Percentiles rank a stretch among this genome's conserved stretches.
phyloP scores from a whole-genome alignment of 2,888 invertebrate genomes.

The Azorinus chamasolen region DNA sequence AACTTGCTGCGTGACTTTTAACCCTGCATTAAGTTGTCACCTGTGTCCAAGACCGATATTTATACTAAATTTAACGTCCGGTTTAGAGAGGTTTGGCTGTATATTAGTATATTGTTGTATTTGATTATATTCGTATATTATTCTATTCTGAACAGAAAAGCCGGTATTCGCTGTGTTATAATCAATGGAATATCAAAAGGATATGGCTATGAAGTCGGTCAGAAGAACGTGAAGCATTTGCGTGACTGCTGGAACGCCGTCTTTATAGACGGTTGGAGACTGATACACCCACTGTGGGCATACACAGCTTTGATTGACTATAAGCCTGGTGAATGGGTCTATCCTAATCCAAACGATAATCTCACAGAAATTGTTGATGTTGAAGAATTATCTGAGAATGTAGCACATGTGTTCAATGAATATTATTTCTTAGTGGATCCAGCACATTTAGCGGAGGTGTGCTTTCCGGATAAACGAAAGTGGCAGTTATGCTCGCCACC shows the following conservation, averaged over 20 bases:
- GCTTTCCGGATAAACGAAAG: conserved; percentile 56
- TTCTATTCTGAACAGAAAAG: conserved; percentile 34
- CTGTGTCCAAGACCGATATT: too few relatives aligned
- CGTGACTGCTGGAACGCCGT: conserved; percentile 63
- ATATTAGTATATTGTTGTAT: too few relatives aligned
- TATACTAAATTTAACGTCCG: too few relatives aligned
- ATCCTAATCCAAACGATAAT: conserved; percentile 49
- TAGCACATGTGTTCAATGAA: conserved; percentile 37
- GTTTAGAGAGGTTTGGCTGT: too few relatives aligned
- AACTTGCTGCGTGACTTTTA: too few relatives aligned
- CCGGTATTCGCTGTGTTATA: conserved; percentile 55
- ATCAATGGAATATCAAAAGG: conserved; percentile 64
- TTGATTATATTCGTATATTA: too few relatives aligned
- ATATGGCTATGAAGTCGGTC: conserved; percentile 57
- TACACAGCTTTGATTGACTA: conserved; percentile 44
- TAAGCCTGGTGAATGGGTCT: conserved; percentile 41
- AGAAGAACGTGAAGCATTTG: conserved; percentile 18
- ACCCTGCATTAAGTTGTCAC: too few relatives aligned
- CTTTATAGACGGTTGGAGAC: conserved; percentile 51
- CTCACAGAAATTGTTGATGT: conserved; percentile 6
- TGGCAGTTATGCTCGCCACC: conserved; percentile 60
- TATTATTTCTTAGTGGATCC: conserved; percentile 65
- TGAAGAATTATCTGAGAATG: conserved; percentile 21
- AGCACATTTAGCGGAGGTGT: conserved; percentile 46
- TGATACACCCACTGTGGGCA: conserved; percentile 63